Base-by-base conservation (phyloP, 2,797 vertebrate species). In the Syndactyla subalaris region DNA sequence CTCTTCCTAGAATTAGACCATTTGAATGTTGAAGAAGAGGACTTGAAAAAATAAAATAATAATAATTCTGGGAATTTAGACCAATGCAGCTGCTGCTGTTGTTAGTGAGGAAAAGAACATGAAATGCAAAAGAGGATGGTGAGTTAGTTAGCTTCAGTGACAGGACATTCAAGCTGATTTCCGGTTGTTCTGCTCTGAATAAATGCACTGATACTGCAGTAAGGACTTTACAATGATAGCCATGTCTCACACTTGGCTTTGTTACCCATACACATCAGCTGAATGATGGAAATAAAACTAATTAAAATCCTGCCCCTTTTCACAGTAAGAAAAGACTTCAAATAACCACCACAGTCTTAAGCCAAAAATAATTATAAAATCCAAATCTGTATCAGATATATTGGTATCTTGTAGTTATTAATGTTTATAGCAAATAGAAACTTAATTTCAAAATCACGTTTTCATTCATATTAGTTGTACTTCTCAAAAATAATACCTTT, bases 261-360 rank as follows among this genome's bases (percentile, higher is more conserved):
- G 32, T 94, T 75, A 82, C 29, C 27, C 59, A 67, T 32, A 22
- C 24, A 55, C 39, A 89, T 62, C 70, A 92, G 41, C 39, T 91
- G 92, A 96, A 76, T 43, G 74, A 14, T 91, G 84, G 92, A 91
- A 95, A 93, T 85, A 93, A 96, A 94, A 71, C 71, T 93, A 96
- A 94, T 94, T 96, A 93, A 96, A 97, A 95, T 73, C 57, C 26
- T 92, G 24, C 79, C 79, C 67, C 54, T 89, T 96, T 96, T 92
- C 76, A 71, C 62, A 88, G 57, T 73, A 86, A 77, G 48, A 92
- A 96, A 96, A 84, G 23, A 7, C 72, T 97, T 94, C 57, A 97
- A 95, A 95, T 45, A 94, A 36, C 36, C 21, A 23, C 49, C 18
- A 19, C 71, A 94, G 78, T 73, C 66, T 57, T 96, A 95, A 71